Percentiles rank a stretch among this genome's conserved stretches.
These are phyloP conservation scores for Cyclophora albipunctata DNA, from an alignment of 2,888 invertebrate genomes.

Conservation along the genomic window DNA sequence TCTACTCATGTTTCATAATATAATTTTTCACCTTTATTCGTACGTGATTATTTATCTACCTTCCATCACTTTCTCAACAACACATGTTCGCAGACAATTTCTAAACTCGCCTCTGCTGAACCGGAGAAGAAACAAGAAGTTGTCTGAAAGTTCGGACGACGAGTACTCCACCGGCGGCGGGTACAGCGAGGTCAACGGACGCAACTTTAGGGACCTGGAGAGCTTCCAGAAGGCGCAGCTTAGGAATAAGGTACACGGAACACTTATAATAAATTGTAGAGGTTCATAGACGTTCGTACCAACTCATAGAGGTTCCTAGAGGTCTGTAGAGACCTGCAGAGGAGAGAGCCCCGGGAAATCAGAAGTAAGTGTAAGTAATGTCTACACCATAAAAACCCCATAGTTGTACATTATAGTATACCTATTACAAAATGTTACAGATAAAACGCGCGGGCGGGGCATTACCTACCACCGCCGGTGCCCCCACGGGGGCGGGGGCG, in stretches of 20 bases:
- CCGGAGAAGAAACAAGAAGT: slow-evolving; percentile 83
- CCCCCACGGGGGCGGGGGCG: slow-evolving; percentile 27
- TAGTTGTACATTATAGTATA: no score
- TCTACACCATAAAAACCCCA: no score
- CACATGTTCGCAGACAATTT: slow-evolving; percentile 72
- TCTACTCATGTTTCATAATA: no score
- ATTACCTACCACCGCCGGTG: slow-evolving; percentile 44
- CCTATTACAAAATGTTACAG: slow-evolving; percentile 48
- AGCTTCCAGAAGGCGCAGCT: slow-evolving; percentile 94
- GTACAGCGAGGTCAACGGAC: slow-evolving; percentile 76
- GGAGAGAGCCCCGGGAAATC: no score
- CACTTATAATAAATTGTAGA: no score
- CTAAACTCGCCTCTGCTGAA: slow-evolving; percentile 90
- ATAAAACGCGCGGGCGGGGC: slow-evolving; percentile 78
- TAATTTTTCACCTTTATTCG: no score
- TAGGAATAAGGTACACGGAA: slow-evolving; percentile 84
- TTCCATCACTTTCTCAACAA: no score
- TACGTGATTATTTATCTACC: no score
- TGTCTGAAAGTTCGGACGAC: slow-evolving; percentile 88
- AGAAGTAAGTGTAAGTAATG: no score
- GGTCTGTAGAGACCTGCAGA: no score
- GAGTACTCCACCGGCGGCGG: slow-evolving; percentile 69
- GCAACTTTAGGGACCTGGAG: slow-evolving; percentile 89
- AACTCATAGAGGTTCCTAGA: no score
- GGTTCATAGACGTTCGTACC: no score